Conservation (phyloP, 1,140 invertebrate species). For the Arctopsyche grandis region DNA sequence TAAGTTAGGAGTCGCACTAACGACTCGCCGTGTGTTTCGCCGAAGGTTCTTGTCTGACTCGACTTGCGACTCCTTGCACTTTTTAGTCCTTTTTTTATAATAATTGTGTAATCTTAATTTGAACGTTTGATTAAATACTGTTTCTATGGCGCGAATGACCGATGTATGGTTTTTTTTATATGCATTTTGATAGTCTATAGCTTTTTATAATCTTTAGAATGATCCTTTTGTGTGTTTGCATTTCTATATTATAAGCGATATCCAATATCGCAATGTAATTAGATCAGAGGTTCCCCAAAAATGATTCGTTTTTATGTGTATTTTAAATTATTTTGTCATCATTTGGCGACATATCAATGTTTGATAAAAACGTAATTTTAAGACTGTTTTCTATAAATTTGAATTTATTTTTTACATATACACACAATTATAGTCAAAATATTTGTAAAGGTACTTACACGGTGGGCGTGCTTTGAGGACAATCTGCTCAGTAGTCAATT, state of each 20-base stretch:
- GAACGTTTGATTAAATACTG: constrained; percentile 37
- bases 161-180: constrained; percentile 42
- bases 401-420: background rate
- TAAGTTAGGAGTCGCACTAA: constrained; percentile 35
- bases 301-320: background rate
- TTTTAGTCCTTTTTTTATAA: constrained; percentile 51
- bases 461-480: too few relatives aligned
- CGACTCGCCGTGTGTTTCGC: constrained; percentile 39
- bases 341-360: constrained; percentile 22
- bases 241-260: constrained; percentile 16
- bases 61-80: constrained; percentile 44
- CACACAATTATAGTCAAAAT: background rate
- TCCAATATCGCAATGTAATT: constrained; percentile 35
- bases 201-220: constrained; percentile 30
- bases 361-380: background rate
- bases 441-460: background rate
- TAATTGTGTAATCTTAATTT: constrained; percentile 49
- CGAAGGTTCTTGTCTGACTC: constrained; percentile 52
- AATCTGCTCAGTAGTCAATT: too few relatives aligned
- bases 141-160: constrained; percentile 44
- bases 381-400: background rate
- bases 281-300: constrained; percentile 28
- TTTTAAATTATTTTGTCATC: background rate
- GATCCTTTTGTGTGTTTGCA: constrained; percentile 11
- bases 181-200: constrained; percentile 42